Conservation (phyloP, 2,888 invertebrate species). For the Pollenia griseotomentosa region DNA sequence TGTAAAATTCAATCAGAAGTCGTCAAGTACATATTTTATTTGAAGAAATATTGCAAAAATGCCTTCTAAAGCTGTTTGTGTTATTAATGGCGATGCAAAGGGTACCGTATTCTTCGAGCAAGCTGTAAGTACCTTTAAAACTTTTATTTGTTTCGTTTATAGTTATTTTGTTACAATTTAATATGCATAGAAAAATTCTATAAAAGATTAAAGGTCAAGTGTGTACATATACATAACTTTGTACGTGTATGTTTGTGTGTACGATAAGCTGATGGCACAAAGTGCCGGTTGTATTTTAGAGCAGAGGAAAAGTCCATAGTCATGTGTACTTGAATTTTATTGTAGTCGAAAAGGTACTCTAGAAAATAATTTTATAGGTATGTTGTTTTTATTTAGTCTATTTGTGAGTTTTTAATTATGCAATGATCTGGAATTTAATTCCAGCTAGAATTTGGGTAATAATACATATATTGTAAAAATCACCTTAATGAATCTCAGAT, state of each 20-base stretch:
- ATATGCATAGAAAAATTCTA: not conserved
- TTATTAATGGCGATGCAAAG: conserved; percentile 92
- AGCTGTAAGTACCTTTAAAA: conserved; percentile 85
- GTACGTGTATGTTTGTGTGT: too few relatives aligned
- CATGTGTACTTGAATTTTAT: conserved; percentile 20
- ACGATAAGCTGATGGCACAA: too few relatives aligned
- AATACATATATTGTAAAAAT: too few relatives aligned
- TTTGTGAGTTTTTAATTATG: conserved; percentile 26
- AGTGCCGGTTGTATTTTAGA: conserved; percentile 22
- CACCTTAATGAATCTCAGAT: too few relatives aligned
- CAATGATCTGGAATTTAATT: not conserved
- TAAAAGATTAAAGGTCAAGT: conserved; percentile 52
- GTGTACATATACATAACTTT: not conserved
- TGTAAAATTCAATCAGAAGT: conserved; percentile 26
- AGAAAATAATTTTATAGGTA: not conserved
- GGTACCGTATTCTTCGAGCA: conserved; percentile 94
- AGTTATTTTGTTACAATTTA: not conserved
- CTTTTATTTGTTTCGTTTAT: conserved; percentile 16
- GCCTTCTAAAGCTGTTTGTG: conserved; percentile 92
- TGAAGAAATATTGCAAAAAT: conserved; percentile 81
- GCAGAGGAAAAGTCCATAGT: conserved; percentile 37
- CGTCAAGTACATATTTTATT: not conserved
- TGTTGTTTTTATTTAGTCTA: conserved; percentile 6
- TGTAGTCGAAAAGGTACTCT: not conserved
- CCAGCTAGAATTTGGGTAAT: too few relatives aligned